These are phyloP conservation scores for Drosophila athabasca DNA, from an alignment of 1,140 invertebrate genomes.

Conservation along the genomic window DNA sequence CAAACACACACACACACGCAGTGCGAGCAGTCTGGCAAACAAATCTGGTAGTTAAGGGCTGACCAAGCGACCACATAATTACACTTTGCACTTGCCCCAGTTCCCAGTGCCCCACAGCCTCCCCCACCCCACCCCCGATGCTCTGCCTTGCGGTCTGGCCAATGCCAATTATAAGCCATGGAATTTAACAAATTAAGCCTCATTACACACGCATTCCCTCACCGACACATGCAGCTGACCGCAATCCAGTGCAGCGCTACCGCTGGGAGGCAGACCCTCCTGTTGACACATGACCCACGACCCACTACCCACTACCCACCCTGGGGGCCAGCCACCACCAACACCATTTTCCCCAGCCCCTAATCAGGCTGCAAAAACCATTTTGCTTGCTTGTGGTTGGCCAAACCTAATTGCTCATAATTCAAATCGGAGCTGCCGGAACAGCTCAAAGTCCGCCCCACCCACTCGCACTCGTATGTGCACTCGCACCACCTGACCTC, in stretches of 20 bases:
- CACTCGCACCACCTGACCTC: not conserved
- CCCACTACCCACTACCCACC: not conserved
- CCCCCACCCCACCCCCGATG: conserved; percentile 5
- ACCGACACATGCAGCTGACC: conserved; percentile 34
- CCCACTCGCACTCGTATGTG: too few relatives aligned
- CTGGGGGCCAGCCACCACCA: not conserved
- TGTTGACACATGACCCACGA: conserved; percentile 71
- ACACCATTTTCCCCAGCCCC: not conserved
- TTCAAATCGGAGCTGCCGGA: conserved; percentile 33
- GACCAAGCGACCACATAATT: conserved; percentile 76
- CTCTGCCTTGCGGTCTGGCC: conserved; percentile 63
- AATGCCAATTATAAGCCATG: conserved; percentile 78
- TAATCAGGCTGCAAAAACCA: conserved; percentile 31
- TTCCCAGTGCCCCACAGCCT: conserved; percentile 1
- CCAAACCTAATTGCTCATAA: conserved; percentile 70
- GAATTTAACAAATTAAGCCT: conserved; percentile 81
- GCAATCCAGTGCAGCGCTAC: conserved; percentile 58
- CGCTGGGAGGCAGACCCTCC: conserved; percentile 12
- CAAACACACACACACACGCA: conserved; percentile 2
- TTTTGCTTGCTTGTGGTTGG: conserved; percentile 63
- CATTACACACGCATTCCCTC: conserved; percentile 54
- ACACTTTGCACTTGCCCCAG: conserved; percentile 66
- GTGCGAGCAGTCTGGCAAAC: conserved; percentile 10
- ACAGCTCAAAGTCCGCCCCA: too few relatives aligned
- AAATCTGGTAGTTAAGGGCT: conserved; percentile 40